These are phyloP conservation scores for Epinotia ramella DNA, from an alignment of 2,888 invertebrate genomes.

Conservation along the genomic window DNA sequence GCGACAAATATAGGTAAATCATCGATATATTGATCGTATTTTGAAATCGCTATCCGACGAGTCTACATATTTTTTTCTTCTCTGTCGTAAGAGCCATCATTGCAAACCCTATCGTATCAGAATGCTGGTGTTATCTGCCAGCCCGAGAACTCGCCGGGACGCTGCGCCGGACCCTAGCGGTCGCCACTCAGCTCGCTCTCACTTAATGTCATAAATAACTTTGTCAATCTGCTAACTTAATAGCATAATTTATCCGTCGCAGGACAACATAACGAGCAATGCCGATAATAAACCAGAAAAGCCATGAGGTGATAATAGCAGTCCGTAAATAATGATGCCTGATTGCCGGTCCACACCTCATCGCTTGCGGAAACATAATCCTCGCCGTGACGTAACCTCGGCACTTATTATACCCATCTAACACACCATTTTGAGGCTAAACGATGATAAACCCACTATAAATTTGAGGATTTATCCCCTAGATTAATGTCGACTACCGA, in stretches of 20 bases:
- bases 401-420: constrained; percentile 46
- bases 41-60: not conserved
- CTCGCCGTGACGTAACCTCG: constrained; percentile 49
- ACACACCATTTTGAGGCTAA: constrained; percentile 31
- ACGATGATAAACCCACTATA: constrained; percentile 34
- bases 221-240: constrained; percentile 85
- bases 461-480: constrained; percentile 29
- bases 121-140: constrained; percentile 61
- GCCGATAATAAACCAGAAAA: constrained; percentile 84
- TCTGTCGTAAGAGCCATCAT: constrained; percentile 5
- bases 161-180: constrained; percentile 60
- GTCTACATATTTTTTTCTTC: not conserved
- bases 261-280: constrained; percentile 84
- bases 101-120: constrained; percentile 50
- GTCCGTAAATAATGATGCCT: constrained; percentile 84
- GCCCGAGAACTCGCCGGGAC: constrained; percentile 59
- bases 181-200: constrained; percentile 75
- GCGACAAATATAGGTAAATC: too few species aligned
- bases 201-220: constrained; percentile 84
- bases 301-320: constrained; percentile 84
- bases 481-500: constrained; percentile 10
- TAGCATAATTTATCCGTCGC: constrained; percentile 84
- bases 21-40: not conserved
- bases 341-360: constrained; percentile 80
- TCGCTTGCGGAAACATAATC: constrained; percentile 61